Evolutionary conservation across 2,113 vertebrate genomes (phyloP).

Genomic region (Malurus melanocephalus): DNA sequence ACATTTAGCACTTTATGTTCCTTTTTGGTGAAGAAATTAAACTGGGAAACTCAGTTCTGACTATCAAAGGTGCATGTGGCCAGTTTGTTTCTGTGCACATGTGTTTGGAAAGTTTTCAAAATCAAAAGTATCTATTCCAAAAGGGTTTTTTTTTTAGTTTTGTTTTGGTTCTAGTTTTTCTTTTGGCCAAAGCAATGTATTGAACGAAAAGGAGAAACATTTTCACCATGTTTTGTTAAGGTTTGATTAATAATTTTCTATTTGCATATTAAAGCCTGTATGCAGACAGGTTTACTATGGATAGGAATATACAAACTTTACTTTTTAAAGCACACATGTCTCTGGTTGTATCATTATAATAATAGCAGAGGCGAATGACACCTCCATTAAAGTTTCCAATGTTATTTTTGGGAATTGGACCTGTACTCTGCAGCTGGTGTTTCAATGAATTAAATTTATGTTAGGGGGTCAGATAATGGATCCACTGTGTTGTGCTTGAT

Average conservation of each 20-base stretch:
- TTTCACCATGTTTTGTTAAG: constrained; percentile 43
- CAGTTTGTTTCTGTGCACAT: not conserved
- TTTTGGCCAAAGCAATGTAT: not conserved
- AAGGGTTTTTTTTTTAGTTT: not conserved
- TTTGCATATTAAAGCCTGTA: constrained; percentile 19
- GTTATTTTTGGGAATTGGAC: constrained; percentile 52
- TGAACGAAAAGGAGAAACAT: not conserved
- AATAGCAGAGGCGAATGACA: constrained; percentile 51
- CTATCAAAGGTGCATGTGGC: not conserved
- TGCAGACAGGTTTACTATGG: not conserved
- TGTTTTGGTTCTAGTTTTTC: not conserved
- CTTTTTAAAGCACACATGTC: constrained; percentile 48
- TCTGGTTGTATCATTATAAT: constrained; percentile 37
- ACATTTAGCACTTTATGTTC: not conserved
- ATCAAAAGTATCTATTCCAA: constrained; percentile 3
- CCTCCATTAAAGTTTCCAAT: constrained; percentile 50
- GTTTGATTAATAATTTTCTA: constrained; percentile 51
- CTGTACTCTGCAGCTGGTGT: constrained; percentile 17
- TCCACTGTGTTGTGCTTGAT: constrained; percentile 32
- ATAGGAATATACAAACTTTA: constrained; percentile 23
- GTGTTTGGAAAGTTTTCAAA: not conserved
- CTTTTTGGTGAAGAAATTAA: not conserved
- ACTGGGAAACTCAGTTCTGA: not conserved
- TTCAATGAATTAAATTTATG: constrained; percentile 33
- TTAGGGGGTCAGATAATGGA: constrained; percentile 30